phyloP scores from a whole-genome alignment of 2,797 vertebrate species.

The Mastacembelus armatus region DNA sequence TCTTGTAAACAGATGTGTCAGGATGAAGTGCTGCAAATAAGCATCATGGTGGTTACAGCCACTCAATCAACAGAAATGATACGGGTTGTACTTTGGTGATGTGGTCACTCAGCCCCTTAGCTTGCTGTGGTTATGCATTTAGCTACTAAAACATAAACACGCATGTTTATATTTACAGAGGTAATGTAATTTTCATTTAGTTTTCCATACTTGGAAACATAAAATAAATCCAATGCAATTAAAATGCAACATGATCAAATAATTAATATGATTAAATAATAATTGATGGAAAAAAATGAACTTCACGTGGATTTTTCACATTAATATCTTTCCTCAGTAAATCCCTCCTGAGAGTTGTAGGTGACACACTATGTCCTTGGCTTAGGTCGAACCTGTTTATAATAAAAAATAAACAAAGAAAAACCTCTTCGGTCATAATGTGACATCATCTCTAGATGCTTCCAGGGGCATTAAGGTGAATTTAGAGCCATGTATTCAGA shows the following conservation, averaged over 20 bases:
- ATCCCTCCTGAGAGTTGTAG: too few species aligned
- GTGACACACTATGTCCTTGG: too few species aligned
- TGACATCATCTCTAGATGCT: slow-evolving; percentile 8
- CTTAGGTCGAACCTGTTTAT: too few species aligned
- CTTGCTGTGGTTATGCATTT: slow-evolving; percentile 24
- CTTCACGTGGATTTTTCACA: not conserved
- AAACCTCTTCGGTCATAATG: too few species aligned
- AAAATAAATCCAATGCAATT: not conserved
- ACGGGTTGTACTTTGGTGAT: slow-evolving; percentile 58
- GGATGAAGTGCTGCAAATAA: slow-evolving; percentile 53
- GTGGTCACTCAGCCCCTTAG: slow-evolving; percentile 45
- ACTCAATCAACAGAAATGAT: slow-evolving; percentile 68
- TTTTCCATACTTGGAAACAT: not conserved
- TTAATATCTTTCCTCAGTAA: not conserved
- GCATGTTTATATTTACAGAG: slow-evolving; percentile 8
- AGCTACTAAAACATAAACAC: not conserved
- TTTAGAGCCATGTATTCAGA: too few species aligned
- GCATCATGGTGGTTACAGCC: slow-evolving; percentile 62
- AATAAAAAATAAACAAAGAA: too few species aligned
- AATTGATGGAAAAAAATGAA: slow-evolving; percentile 11
- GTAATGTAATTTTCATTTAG: slow-evolving; percentile 4
- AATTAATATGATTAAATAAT: slow-evolving; percentile 23
- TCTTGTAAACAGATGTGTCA: slow-evolving; percentile 36
- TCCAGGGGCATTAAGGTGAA: slow-evolving; percentile 10
- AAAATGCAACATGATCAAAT: not conserved